Evolutionary conservation across 2,113 vertebrate species (phyloP), one percentile per base, ranked within the genome.

Genomic region (Melozone crissalis): DNA sequence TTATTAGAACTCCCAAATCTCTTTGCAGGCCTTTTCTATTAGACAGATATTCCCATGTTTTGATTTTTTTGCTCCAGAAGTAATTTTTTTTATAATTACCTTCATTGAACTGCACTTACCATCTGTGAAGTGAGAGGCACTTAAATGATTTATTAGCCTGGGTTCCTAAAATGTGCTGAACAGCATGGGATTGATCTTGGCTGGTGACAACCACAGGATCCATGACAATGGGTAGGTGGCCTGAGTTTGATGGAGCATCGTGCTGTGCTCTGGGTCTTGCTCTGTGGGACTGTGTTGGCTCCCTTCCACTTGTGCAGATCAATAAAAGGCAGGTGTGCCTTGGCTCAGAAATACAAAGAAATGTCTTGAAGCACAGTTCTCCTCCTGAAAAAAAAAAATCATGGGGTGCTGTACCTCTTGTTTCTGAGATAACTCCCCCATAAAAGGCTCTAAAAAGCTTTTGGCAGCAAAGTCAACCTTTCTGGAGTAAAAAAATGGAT

Each of bases 61-160:
- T 97, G 97, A 97, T 98, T 98, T 98, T 98, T 96, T 97, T 96
- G 71, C 95, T 98, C 97, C 97, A 96, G 94, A 97, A 98, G 97
- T 98, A 97, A 97, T 98, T 98, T 97, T 98, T 98, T 97, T 96
- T 96, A 98, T 98, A 98, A 98, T 98, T 98, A 98, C 98, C 97
- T 97, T 97, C 97, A 98, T 97, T 97, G 98, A 98, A 97, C 97
- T 97, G 95, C 96, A 96, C 94, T 98, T 96, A 94, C 96, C 95
- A 86, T 97, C 97, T 96, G 94, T 96, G 97, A 95, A 93, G 96
- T 96, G 96, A 95, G 95, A 95, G 90, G n/a, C 95, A 73, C 91
- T 94, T 96, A 93, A 95, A 94, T 97, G 98, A 97, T 97, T 98
- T 98, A 98, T 98, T 97, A 97, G 97, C 95, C 90, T 92, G 72